Conservation (phyloP, 2,797 vertebrate species). For the Botia kubotai region DNA sequence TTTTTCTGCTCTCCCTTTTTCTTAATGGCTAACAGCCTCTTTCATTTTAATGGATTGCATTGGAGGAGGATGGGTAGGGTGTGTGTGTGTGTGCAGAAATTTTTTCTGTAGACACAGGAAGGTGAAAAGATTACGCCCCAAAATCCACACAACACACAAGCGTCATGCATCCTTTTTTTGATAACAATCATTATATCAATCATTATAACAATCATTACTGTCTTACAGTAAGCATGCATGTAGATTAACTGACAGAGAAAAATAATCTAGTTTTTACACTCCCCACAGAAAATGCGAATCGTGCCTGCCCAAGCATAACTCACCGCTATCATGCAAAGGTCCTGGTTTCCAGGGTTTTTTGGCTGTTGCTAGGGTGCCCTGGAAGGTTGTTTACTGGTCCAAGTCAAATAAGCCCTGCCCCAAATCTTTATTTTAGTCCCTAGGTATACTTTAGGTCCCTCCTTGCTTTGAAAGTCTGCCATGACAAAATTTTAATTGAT, state of each 20-base stretch:
- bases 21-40: constrained; percentile 56
- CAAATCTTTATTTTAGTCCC: neutral
- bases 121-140: constrained; percentile 44
- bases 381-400: neutral
- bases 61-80: constrained; percentile 54
- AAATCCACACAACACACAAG: constrained; percentile 23
- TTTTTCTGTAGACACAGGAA: constrained; percentile 30
- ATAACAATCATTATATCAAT: constrained; percentile 12
- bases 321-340: neutral
- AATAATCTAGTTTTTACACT: neutral
- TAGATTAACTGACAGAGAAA: neutral
- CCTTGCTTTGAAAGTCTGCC: neutral
- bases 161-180: constrained; percentile 9
- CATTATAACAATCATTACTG: constrained; percentile 17
- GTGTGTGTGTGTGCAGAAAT: constrained; percentile 20
- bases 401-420: neutral
- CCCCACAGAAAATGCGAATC: neutral
- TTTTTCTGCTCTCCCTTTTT: constrained; percentile 44
- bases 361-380: neutral
- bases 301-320: neutral
- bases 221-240: constrained; percentile 6
- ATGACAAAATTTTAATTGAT: too few relatives aligned
- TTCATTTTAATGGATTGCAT: constrained; percentile 58
- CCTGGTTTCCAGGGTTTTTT: neutral
- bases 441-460: neutral